Evolutionary conservation across 53 echinoderm and acorn worm species (phyloP).

Genomic region (Zoroaster sp.): DNA sequence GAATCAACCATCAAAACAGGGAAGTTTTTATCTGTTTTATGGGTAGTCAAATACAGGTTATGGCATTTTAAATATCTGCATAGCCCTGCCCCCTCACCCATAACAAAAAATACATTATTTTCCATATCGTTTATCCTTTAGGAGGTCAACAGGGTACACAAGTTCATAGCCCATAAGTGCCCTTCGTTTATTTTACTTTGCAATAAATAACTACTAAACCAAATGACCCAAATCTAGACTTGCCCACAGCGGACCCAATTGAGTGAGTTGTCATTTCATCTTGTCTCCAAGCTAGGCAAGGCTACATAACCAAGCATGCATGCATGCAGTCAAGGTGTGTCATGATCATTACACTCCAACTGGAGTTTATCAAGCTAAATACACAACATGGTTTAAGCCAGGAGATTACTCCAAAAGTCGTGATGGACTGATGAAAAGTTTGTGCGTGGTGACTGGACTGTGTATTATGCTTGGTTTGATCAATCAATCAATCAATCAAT

Average conservation of each 20-base stretch:
- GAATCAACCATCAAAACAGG: too few relatives aligned
- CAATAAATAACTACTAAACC: neutral
- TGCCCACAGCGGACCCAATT: neutral
- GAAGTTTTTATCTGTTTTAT: too few relatives aligned
- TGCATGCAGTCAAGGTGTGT: too few relatives aligned
- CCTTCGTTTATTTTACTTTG: conserved; percentile 36
- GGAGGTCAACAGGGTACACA: neutral
- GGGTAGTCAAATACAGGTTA: too few relatives aligned
- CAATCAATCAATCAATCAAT: too few relatives aligned
- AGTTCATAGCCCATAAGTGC: conserved; percentile 20
- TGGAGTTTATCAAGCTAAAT: neutral
- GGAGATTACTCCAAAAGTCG: neutral
- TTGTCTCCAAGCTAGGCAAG: neutral
- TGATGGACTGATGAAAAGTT: neutral
- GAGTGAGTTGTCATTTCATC: neutral
- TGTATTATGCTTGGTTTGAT: too few relatives aligned
- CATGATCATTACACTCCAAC: too few relatives aligned
- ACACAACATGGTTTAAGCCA: neutral
- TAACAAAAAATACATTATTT: too few relatives aligned
- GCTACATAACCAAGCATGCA: too few relatives aligned
- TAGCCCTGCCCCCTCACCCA: too few relatives aligned
- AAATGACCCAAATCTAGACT: conserved; percentile 21
- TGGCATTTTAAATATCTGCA: too few relatives aligned
- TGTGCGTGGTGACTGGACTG: too few relatives aligned
- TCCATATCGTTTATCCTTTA: neutral